Evolutionary conservation across 2,888 invertebrate genomes (phyloP), one percentile per base, ranked within the genome.

Genomic region (Strigamia transsilvanica): DNA sequence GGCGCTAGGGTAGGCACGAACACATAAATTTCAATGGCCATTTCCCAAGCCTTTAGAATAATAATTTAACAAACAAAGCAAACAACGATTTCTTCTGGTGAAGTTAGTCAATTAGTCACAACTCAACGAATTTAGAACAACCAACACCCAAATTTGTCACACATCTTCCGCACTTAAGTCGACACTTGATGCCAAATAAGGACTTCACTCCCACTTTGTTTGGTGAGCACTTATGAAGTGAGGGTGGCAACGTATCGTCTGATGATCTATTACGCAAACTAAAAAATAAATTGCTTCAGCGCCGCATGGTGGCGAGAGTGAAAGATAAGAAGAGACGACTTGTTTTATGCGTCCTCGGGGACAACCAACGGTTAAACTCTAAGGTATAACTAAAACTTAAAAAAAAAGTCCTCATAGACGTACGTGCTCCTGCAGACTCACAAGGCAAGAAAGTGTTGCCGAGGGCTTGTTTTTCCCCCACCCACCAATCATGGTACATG

Each of bases 211-310:
- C 2, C 73, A 27, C 32, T 73, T 73, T 73, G 73, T 73, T 73
- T 73, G 73, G 73, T 12, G 73, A 73, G 32, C 73, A 73, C 32
- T 73, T 73, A 73, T 73, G 73, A 73, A 73, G 73, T 27, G 73
- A 12, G n/a, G 23, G 73, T 10, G 32, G 73, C 12, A 73, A 27
- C 73, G n/a, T 73, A 73, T 73, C 73, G 23, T 27, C 5, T 27
- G 73, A 73, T 73, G 73, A 73, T 73, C 12, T 73, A 73, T 73
- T 73, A 73, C 73, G 32, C 73, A 73, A 73, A 73, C 73, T 23
- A 5, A 73, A 73, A 73, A 73, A 73, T 73, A 73, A 73, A 73
- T 73, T 73, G 73, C 73, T n/a, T 73, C 73, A 32, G 27, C 73
- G 73, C 73, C 32, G 73, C 73, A 27, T 73, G 73, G 32, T 73